phyloP scores from a whole-genome alignment of 2,888 invertebrate species.

The Dicyrtomina minuta region DNA sequence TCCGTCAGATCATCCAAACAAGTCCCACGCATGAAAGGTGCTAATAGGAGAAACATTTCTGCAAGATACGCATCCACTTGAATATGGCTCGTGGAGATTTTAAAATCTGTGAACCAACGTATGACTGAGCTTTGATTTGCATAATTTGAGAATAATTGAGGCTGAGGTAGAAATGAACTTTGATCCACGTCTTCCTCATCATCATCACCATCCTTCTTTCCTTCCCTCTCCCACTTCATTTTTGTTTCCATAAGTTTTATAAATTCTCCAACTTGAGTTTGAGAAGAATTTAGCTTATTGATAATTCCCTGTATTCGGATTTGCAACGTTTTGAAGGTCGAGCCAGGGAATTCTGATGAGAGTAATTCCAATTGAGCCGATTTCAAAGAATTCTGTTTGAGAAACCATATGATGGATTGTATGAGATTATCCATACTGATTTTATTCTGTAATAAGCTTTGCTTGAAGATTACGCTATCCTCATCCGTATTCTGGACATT shows the following conservation, averaged over 20 bases:
- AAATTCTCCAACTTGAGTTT: no score
- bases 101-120: conserved; percentile 15
- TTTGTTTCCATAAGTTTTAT: no score
- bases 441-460: conserved; percentile 23
- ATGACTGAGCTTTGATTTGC: conserved; percentile 10
- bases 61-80: not conserved
- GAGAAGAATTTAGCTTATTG: no score
- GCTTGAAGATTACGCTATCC: conserved; percentile 22
- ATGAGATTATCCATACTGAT: conserved; percentile 19
- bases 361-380: not conserved
- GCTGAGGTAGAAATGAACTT: not conserved
- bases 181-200: no score
- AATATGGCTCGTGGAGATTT: not conserved
- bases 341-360: not conserved
- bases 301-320: no score
- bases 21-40: conserved; percentile 9
- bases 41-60: conserved; percentile 6
- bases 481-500: conserved; percentile 14
- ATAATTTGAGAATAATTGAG: conserved; percentile 13
- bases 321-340: no score
- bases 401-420: conserved; percentile 6
- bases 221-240: no score
- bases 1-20: not conserved
- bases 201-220: no score
- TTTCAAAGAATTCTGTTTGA: conserved; percentile 2